Base-by-base conservation (phyloP, 2,113 vertebrate genomes). In the Galemys pyrenaicus region DNA sequence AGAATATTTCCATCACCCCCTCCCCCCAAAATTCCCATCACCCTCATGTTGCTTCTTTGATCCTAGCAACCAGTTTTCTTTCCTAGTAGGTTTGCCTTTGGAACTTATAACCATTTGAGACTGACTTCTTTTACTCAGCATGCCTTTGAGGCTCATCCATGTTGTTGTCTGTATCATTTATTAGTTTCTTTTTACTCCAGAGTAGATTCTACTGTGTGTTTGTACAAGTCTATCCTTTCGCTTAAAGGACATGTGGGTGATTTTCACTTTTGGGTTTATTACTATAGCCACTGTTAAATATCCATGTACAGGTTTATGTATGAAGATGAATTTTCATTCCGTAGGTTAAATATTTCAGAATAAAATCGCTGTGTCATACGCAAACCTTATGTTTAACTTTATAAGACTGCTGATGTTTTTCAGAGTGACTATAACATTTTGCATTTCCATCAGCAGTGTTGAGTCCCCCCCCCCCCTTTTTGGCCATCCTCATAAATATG, bases 311-410 rank as follows among this genome's bases (percentile, higher is more conserved):
- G 12, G 46, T 49, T 49, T 49, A 49, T 44, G 44, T 44, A 44
- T 44, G n/a, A 77, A 83, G 60, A 49, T 54, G 30, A 28, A 54
- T 84, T 77, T 89, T 24, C 71, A 79, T 90, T 94, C 41, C 90
- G 10, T 70, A 13, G 80, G 68, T 17, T 91, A 80, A 80, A 65
- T 91, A 70, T 49, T 60, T 86, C 30, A 37, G 37, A 86, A 64
- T 62, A 32, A 16, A 32, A 39, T 80, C 91, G 37, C 10, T 80
- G 5, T 60, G 46, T 46, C 32, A 13, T 54, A n/a, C 58, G 46
- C 35, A 62, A 87, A 32, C 10, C n/a, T 26, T 51, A 51, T 67
- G 74, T 84, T 86, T 94, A 77, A 60, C 32, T 70, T 75, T 75
- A 32, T 65, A 84, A 67, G 30, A 68, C 28, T 75, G 17, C 22